These are phyloP conservation scores for Melieria crassipennis DNA, from an alignment of 2,888 invertebrate genomes.

Conservation along the genomic window DNA sequence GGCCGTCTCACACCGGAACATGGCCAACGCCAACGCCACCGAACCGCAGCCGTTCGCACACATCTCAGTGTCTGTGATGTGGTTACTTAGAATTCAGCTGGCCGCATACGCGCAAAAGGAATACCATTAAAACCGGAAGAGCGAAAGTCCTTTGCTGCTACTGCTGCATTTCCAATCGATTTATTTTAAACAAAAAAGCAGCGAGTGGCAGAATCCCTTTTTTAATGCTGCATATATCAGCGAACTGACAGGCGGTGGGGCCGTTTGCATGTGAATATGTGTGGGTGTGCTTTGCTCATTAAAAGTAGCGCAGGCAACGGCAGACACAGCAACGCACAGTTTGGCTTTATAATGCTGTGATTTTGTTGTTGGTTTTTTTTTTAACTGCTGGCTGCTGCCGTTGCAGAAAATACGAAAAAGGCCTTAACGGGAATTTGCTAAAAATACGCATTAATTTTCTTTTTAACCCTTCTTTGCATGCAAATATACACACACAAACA, in stretches of 20 bases:
- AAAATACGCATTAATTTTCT: conserved; percentile 57
- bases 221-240: conserved; percentile 10
- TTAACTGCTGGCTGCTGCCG: not conserved
- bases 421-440: conserved; percentile 44
- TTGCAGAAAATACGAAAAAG: not conserved
- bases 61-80: conserved; percentile 46
- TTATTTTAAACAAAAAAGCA: conserved; percentile 44
- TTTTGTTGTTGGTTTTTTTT: not conserved
- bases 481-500: conserved; percentile 13
- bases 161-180: conserved; percentile 49
- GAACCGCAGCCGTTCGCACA: conserved; percentile 17
- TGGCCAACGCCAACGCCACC: not conserved
- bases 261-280: not conserved
- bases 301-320: conserved; percentile 23
- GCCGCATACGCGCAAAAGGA: conserved; percentile 29
- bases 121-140: conserved; percentile 17
- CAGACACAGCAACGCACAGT: conserved; percentile 35
- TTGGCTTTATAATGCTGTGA: conserved; percentile 54
- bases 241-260: not conserved
- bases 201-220: conserved; percentile 17
- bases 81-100: conserved; percentile 49
- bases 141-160: conserved; percentile 9
- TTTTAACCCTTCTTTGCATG: conserved; percentile 52
- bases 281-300: conserved; percentile 34
- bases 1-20: not conserved